Conservation (phyloP, 2,888 invertebrate species). For the Orthosia incerta region DNA sequence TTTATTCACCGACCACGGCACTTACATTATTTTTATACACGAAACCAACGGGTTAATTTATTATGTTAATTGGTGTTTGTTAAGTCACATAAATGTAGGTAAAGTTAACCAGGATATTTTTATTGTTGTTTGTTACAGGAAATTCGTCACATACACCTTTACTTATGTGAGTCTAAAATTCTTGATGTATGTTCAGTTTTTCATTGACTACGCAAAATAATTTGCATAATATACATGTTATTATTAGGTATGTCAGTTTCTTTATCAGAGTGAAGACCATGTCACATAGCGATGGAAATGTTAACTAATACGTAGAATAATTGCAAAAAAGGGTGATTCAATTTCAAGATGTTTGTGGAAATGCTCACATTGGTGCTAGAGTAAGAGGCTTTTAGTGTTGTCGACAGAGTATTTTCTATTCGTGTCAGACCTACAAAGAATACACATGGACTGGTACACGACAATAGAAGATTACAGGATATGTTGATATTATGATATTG, state of each 20-base stretch:
- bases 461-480: not conserved
- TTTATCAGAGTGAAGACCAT: not conserved
- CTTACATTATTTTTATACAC: conserved; percentile 73
- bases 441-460: not conserved
- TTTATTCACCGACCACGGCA: conserved; percentile 68
- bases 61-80: conserved; percentile 79
- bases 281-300: too few relatives aligned
- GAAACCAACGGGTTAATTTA: conserved; percentile 76
- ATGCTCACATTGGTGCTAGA: not conserved
- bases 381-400: conserved; percentile 14
- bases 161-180: conserved; percentile 8
- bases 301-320: too few relatives aligned
- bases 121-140: conserved; percentile 41
- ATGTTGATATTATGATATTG: not conserved
- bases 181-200: conserved; percentile 1
- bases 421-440: not conserved
- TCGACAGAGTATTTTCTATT: conserved; percentile 10
- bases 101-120: conserved; percentile 54
- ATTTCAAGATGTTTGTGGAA: not conserved
- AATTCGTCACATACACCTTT: conserved; percentile 28
- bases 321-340: not conserved
- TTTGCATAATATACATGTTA: not conserved
- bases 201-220: not conserved
- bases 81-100: conserved; percentile 67
- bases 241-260: not conserved